Base-by-base conservation (phyloP, 2,888 invertebrate genomes). In the Hydrotaea diabolus region DNA sequence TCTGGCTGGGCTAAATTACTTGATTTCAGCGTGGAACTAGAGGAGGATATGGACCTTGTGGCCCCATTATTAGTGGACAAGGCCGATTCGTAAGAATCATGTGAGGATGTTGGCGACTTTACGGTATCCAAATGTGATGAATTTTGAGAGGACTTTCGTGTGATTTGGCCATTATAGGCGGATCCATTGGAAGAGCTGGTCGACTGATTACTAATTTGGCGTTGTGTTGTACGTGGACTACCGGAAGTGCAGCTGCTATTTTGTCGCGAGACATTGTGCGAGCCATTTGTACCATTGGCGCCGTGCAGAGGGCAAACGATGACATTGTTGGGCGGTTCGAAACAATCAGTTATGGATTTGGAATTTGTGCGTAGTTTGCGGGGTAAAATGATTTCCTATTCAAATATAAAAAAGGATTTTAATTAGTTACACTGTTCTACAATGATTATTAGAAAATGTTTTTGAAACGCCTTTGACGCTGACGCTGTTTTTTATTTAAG, bases 301-400 rank as follows among this genome's bases (percentile, higher is more conserved):
- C 90, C 89, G 72, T 90, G 90, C 59, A 92, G 85, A 26, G 92
- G 92, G 82, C 90, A 90, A 0, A 91, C 89, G 59, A 91, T 92
- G 11, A 90, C 87, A 73, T 90, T 90, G 83, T 90, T 90, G 64
- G 91, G 90, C 19, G 91, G 90, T 75, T 90, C 90, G 79, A 91
- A 91, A 46, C 91, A 89, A 87, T 91, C 90, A 62, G 91, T 91
- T 76, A 92, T 91, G 13, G 92, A 91, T 87, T 91, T 95, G 62
- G 95, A 94, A 59, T 96, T 94, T 17, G 97, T 98, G 87, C 98
- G 94, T 93, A 95, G 96, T 88, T 96, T 94, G 86, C 97, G 95
- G 13, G 97, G 96, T 88, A 96, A 93, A 55, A 96, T 95, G 87
- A 96, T 95, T 94, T 96, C 96, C 97, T 97, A 89, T 31, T n/a